Base-by-base conservation (phyloP, 2,113 vertebrate species). In the Sarotherodon lohbergeri region DNA sequence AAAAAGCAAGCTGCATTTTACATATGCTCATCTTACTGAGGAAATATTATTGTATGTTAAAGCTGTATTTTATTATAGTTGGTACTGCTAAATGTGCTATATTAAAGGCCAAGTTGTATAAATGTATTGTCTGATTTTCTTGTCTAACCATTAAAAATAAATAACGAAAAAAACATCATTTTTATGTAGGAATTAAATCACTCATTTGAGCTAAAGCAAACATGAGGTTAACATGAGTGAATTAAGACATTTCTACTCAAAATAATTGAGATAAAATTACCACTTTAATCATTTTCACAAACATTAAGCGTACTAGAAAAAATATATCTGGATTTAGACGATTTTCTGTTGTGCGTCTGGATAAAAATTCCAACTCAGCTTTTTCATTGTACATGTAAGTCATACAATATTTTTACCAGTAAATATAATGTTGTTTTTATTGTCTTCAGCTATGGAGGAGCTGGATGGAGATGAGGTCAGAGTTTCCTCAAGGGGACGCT, bases 381-480 rank as follows among this genome's bases (percentile, higher is more conserved):
- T 76, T 76, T 76, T 6, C 41, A 29, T 11, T 48, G 41, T 46
- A 48, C 9, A 73, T 46, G 39, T 73, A 73, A 73, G 22, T 46
- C 24, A 12, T 50, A 0, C 7, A 68, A 52, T 34, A 3, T 6
- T 41, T 78, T 52, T 32, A n/a, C 10, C 48, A 55, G 4, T 29
- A 43, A 43, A 43, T 50, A 78, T 16, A 50, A 59, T 85, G 27
- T 41, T 78, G 17, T 82, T 19, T 90, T 85, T 91, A 11, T 27
- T 86, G 34, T 93, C 90, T 82, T 9, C 94, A 99, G 98, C 98
- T 29, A 99, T 99, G 98, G 98, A 99, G 94, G 98, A 99, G 92
- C 93, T 99, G 91, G 98, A 99, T 0, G 98, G 98, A 3, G 98
- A 99, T 0, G 98, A 99, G 13, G 98, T 99, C 34, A 96, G 98